Evolutionary conservation across 2,797 vertebrate genomes (phyloP).

Genomic region (Lagodon rhomboides): DNA sequence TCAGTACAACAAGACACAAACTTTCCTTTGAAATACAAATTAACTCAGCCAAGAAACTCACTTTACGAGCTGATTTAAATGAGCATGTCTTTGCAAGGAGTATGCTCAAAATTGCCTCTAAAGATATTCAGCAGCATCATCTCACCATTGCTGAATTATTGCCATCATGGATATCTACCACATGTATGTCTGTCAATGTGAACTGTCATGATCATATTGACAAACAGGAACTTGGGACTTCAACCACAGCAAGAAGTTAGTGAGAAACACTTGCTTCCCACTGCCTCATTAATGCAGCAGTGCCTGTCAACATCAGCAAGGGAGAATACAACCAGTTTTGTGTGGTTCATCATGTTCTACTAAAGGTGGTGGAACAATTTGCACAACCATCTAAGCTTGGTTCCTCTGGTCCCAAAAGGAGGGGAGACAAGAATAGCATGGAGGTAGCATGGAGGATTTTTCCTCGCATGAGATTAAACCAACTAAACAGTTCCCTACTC

Average conservation of each 20-base stretch:
- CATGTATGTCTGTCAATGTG: conserved; percentile 9
- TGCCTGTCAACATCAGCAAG: background rate
- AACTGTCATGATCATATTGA: conserved; percentile 36
- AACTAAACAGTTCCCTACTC: background rate
- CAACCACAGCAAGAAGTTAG: background rate
- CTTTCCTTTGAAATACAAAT: conserved; percentile 28
- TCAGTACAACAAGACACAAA: background rate
- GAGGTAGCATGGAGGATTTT: too few species aligned
- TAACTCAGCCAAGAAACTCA: conserved; percentile 7
- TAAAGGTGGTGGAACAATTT: background rate
- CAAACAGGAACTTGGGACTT: conserved; percentile 6
- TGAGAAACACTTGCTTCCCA: conserved; percentile 7
- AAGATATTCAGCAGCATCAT: conserved; percentile 8
- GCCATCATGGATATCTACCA: background rate
- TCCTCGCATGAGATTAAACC: too few species aligned
- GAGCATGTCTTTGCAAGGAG: conserved; percentile 3
- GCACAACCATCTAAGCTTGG: background rate
- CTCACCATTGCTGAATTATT: conserved; percentile 7
- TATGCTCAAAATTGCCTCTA: background rate
- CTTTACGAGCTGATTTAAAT: conserved; percentile 7
- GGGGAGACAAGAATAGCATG: background rate
- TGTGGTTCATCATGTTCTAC: background rate
- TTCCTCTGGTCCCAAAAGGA: too few species aligned
- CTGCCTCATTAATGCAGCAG: conserved; percentile 20
- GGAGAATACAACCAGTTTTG: background rate